Conservation (phyloP, 1,140 invertebrate genomes). For the Drosophila tropicalis region DNA sequence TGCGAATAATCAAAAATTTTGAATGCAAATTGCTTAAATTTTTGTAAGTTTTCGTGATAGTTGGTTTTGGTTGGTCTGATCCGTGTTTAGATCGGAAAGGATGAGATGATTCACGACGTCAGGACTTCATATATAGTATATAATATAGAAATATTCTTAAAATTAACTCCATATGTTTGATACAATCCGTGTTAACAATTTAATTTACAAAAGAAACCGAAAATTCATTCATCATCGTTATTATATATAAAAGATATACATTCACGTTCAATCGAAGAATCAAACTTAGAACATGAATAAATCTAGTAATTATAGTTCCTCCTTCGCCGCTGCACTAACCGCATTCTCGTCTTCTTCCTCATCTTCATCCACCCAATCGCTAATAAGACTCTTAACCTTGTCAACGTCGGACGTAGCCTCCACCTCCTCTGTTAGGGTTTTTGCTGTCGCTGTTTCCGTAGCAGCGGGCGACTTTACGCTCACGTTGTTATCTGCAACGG, state of each 20-base stretch:
- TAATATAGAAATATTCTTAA: conserved; percentile 27
- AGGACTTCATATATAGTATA: conserved; percentile 20
- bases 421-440: conserved; percentile 5
- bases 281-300: conserved; percentile 80
- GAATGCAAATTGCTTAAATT: background rate
- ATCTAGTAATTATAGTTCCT: conserved; percentile 76
- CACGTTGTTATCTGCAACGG: background rate
- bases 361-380: conserved; percentile 76
- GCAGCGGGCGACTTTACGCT: background rate
- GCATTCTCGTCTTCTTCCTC: conserved; percentile 76
- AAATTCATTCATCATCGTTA: conserved; percentile 32
- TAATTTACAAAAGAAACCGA: conserved; percentile 75
- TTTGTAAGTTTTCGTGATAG: conserved; percentile 3
- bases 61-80: conserved; percentile 43
- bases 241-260: conserved; percentile 14
- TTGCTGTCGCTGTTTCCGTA: background rate
- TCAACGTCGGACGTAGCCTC: conserved; percentile 27
- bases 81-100: background rate
- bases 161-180: background rate
- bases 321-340: conserved; percentile 68
- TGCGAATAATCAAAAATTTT: conserved; percentile 24
- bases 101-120: background rate
- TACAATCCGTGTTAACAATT: conserved; percentile 51
- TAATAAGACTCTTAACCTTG: conserved; percentile 78
- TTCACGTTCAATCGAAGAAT: conserved; percentile 33